Evolutionary conservation across 1,140 invertebrate genomes (phyloP).

Genomic region (Lasioglossum albipes): DNA sequence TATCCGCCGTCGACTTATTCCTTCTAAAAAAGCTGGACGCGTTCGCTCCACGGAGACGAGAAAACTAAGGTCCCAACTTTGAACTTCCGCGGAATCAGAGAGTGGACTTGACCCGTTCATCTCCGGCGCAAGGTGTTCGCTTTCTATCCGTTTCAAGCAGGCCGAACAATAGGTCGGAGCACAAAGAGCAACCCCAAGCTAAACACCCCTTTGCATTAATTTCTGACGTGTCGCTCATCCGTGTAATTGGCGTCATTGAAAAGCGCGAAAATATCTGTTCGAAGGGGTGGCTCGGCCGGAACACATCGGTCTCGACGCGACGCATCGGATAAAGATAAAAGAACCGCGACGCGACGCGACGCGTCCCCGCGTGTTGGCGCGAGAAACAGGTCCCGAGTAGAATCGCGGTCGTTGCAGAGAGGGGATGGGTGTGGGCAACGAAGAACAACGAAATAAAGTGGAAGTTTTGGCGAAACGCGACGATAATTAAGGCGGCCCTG

Average conservation of each 20-base stretch:
- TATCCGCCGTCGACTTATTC: too few relatives aligned
- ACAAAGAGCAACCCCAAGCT: constrained; percentile 35
- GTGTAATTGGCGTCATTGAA: constrained; percentile 29
- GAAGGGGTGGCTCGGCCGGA: not conserved
- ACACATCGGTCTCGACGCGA: too few relatives aligned
- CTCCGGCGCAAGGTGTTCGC: constrained; percentile 15
- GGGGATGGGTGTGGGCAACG: not conserved
- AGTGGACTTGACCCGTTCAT: not conserved
- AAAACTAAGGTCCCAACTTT: too few relatives aligned
- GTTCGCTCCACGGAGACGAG: not conserved
- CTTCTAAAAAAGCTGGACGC: too few relatives aligned
- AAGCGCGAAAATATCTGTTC: not conserved
- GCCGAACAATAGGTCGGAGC: constrained; percentile 26
- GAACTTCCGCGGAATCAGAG: not conserved
- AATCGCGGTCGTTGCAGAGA: too few relatives aligned
- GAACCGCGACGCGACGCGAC: too few relatives aligned
- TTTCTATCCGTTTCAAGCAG: constrained; percentile 14
- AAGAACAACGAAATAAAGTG: constrained; percentile 36
- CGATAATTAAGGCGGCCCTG: constrained; percentile 74
- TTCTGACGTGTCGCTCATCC: constrained; percentile 24
- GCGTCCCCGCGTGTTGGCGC: too few relatives aligned
- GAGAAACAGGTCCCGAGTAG: too few relatives aligned
- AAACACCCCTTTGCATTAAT: constrained; percentile 36
- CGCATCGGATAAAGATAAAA: too few relatives aligned
- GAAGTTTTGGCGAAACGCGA: constrained; percentile 61